Conservation (phyloP, 2,113 vertebrate genomes). For the Pogonocichla stellata region DNA sequence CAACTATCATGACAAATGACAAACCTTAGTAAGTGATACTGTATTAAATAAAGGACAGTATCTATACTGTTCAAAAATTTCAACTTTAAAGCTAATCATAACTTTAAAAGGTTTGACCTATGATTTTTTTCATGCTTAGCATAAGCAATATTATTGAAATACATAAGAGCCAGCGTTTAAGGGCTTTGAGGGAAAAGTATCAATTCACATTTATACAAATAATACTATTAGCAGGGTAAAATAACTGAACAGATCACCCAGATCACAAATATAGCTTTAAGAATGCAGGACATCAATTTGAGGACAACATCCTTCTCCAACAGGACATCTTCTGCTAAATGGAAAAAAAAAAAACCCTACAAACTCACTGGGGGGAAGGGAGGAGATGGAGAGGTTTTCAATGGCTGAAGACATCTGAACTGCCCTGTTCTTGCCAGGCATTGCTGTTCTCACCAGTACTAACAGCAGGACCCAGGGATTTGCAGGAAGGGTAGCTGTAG, state of each 20-base stretch:
- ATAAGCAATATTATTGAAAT: not conserved
- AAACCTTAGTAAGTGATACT: not conserved
- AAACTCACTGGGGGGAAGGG: accelerated
- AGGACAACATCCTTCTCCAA: not conserved
- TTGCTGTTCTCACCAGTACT: not conserved
- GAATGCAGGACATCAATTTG: not conserved
- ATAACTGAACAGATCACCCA: not conserved
- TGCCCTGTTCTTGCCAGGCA: not conserved
- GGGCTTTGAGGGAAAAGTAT: not conserved
- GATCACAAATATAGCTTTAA: not conserved
- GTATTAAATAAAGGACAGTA: not conserved
- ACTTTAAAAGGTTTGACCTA: not conserved
- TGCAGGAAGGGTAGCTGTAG: not conserved
- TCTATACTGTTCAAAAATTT: not conserved
- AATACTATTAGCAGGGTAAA: not conserved
- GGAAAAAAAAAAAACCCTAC: not conserved
- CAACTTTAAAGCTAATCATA: not conserved
- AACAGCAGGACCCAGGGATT: not conserved
- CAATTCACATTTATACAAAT: not conserved
- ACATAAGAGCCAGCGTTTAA: not conserved
- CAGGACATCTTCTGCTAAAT: not conserved
- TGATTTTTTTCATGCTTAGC: not conserved
- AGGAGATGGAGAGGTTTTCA: not conserved
- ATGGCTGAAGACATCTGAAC: not conserved
- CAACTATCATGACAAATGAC: not conserved